Evolutionary conservation across 1,140 invertebrate species (phyloP).

Genomic region (Rhyzopertha dominica): DNA sequence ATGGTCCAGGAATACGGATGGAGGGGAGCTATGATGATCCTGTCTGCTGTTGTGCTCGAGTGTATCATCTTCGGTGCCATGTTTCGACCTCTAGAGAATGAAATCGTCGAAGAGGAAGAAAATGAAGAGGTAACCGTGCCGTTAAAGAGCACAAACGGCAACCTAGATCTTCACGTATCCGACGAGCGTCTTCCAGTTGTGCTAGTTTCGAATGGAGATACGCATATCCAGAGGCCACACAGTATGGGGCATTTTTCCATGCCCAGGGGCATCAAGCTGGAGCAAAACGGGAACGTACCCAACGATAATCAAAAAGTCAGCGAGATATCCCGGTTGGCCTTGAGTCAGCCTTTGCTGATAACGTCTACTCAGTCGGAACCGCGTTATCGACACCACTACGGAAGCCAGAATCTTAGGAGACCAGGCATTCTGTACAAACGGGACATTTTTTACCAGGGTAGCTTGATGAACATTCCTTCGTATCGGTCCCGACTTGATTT

Average conservation of each 20-base stretch:
- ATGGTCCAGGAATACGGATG: constrained; percentile 62
- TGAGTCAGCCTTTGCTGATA: constrained; percentile 60
- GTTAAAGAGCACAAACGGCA: constrained; percentile 40
- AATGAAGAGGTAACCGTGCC: constrained; percentile 39
- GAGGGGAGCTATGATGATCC: constrained; percentile 72
- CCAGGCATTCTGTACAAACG: constrained; percentile 77
- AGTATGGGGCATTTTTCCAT: constrained; percentile 50
- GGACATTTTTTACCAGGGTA: constrained; percentile 84
- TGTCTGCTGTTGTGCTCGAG: constrained; percentile 73
- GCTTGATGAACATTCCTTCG: constrained; percentile 55
- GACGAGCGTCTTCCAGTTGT: constrained; percentile 28
- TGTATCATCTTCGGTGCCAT: constrained; percentile 80
- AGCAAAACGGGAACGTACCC: constrained; percentile 31
- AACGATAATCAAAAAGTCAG: constrained; percentile 42
- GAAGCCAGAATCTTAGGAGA: constrained; percentile 29
- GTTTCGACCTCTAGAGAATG: constrained; percentile 61
- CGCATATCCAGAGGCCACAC: constrained; percentile 46
- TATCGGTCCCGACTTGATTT: constrained; percentile 46
- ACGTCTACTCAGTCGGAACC: constrained; percentile 28
- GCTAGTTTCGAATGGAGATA: constrained; percentile 15
- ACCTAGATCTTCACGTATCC: constrained; percentile 38
- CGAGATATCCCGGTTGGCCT: constrained; percentile 52
- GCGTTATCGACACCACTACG: constrained; percentile 19
- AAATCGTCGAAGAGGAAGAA: constrained; percentile 12
- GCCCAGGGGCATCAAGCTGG: constrained; percentile 30